Base-by-base conservation (phyloP, 2,888 invertebrate genomes). In the Drosophila borborema region DNA sequence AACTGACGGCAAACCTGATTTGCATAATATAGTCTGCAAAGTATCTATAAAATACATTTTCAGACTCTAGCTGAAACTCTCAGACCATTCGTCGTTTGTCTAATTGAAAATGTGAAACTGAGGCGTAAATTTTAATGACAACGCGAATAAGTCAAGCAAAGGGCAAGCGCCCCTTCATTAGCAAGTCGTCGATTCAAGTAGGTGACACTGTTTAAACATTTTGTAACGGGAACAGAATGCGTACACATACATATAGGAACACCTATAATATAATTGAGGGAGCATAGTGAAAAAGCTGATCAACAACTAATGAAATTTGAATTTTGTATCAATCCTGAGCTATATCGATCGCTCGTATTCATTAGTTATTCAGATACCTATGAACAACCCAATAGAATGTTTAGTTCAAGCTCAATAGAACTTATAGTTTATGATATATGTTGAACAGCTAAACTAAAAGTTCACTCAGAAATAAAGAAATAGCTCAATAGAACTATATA, bases 91-190 rank as follows among this genome's bases (percentile, higher is more conserved):
- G 48, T 7, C 51, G 51, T 20, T 10, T 40, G 51, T 48, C 51
- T 59, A 62, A 54, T 62, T 34, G 45, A 43, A 49, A 56, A 43
- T 49, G 40, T 12, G 45, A 53, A 56, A 48, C n/a, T 51, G 41
- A 48, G 28, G 7, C 41, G 34, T 10, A 8, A 28, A 45, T 61
- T n/a, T 38, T 28, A 55, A 48, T 55, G 23, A 63, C 34, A 12
- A 16, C 31, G 38, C 18, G 55, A 60, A 54, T 31, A 60, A 60
- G 49, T 70, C 62, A 59, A 48, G 23, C 43, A 43, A 48, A 77
- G 77, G 72, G 40, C 81, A 73, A 20, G 34, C 51, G 48, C 58
- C 28, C 6, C 49, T 43, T 46, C 75, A 80, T 77, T 77, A 80
- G 80, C 76, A 80, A 77, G 64, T 80, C 70, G 61, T 40, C 55